phyloP scores from a whole-genome alignment of 2,797 vertebrate species.

The Chelidonichthys spinosus region DNA sequence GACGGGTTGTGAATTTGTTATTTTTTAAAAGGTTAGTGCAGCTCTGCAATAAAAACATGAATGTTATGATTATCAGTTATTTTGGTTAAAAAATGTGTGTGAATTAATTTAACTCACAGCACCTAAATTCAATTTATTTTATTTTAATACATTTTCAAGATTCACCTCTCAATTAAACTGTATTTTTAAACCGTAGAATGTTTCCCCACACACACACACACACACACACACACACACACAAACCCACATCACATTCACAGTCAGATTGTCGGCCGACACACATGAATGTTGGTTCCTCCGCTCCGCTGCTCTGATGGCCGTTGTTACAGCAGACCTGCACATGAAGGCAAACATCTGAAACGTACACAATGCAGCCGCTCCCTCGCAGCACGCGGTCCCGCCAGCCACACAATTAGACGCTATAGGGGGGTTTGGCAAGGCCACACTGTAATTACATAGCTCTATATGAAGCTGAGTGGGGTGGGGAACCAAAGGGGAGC shows the following conservation, averaged over 20 bases:
- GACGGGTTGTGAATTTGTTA: neutral
- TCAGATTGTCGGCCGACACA: neutral
- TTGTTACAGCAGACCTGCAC: slow-evolving; percentile 31
- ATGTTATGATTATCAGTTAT: too few relatives aligned
- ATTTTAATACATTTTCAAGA: too few relatives aligned
- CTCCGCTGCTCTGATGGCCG: slow-evolving; percentile 10
- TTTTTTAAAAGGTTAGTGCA: neutral
- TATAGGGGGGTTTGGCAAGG: slow-evolving; percentile 62
- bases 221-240: too few relatives aligned
- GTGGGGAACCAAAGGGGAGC: slow-evolving; percentile 26
- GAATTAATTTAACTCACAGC: neutral
- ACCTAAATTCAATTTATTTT: neutral
- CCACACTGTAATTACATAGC: slow-evolving; percentile 69
- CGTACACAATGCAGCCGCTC: slow-evolving; percentile 51
- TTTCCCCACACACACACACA: too few relatives aligned
- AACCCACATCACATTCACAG: neutral
- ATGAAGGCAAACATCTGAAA: slow-evolving; percentile 60
- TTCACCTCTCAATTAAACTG: too few relatives aligned
- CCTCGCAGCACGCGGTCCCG: slow-evolving; percentile 57
- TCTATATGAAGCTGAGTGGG: slow-evolving; percentile 59
- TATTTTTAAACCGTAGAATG: neutral
- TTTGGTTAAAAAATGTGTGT: neutral
- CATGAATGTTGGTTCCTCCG: neutral
- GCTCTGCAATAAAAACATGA: too few relatives aligned
- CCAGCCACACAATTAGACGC: slow-evolving; percentile 68